Percentiles rank a stretch among this genome's conserved stretches.
Conservation (phyloP, 1,140 invertebrate species). For the Panonychus citri region DNA sequence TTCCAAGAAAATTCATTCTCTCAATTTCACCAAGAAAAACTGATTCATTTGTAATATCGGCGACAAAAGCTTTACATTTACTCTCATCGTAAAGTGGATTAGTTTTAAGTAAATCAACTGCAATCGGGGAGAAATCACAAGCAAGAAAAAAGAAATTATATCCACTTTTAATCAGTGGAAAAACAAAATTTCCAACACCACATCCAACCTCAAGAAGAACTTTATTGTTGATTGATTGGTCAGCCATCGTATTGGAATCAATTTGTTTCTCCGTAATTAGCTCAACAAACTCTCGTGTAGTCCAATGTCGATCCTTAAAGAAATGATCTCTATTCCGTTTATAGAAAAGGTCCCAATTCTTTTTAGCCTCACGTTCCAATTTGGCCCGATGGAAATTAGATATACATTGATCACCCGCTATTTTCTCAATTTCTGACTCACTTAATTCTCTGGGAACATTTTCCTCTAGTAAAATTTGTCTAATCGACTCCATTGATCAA, state of each 20-base stretch:
- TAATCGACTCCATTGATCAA: too few species aligned
- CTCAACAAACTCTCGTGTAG: slow-evolving; percentile 73
- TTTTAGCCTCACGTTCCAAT: slow-evolving; percentile 60
- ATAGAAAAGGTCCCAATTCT: slow-evolving; percentile 96
- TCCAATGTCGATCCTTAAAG: slow-evolving; percentile 95
- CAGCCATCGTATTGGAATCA: neutral
- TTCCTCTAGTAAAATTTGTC: too few species aligned
- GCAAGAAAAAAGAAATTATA: slow-evolving; percentile 49
- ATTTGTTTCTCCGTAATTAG: slow-evolving; percentile 24
- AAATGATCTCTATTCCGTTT: slow-evolving; percentile 73
- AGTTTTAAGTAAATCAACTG: slow-evolving; percentile 59
- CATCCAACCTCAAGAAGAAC: slow-evolving; percentile 70
- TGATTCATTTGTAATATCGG: slow-evolving; percentile 26
- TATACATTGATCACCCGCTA: slow-evolving; percentile 3
- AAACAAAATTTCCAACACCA: slow-evolving; percentile 90
- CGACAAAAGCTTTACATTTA: slow-evolving; percentile 44
- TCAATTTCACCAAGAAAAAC: slow-evolving; percentile 7
- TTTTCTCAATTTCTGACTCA: slow-evolving; percentile 27
- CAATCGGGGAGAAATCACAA: slow-evolving; percentile 79
- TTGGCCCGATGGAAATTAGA: slow-evolving; percentile 46
- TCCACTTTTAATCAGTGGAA: slow-evolving; percentile 62
- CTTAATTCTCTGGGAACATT: slow-evolving; percentile 3
- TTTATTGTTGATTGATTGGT: neutral
- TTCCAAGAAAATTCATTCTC: slow-evolving; percentile 30
- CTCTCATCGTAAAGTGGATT: slow-evolving; percentile 33